Conservation (phyloP, 2,888 invertebrate species). For the Plagodis pulveraria region DNA sequence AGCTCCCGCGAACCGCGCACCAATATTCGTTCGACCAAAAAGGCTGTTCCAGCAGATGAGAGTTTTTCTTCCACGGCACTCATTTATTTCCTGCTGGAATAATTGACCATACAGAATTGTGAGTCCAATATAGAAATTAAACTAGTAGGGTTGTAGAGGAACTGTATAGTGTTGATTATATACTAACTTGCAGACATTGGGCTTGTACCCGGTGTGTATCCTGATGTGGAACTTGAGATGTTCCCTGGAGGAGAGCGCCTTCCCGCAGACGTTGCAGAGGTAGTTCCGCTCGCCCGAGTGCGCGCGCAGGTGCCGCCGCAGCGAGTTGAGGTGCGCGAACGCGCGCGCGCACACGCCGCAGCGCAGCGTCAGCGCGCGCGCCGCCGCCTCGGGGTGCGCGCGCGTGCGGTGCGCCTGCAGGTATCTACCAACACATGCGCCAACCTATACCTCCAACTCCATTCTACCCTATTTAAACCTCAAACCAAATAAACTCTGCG, state of each 20-base stretch:
- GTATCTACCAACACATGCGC: slow-evolving; percentile 43
- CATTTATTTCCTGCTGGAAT: no score
- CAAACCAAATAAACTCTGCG: not conserved
- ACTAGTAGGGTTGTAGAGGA: no score
- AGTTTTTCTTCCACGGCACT: no score
- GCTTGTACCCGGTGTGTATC: slow-evolving; percentile 87
- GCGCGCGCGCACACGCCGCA: slow-evolving; percentile 72
- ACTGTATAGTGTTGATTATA: not conserved
- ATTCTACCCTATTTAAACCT: not conserved
- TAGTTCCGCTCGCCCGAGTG: slow-evolving; percentile 81
- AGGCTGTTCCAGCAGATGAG: no score
- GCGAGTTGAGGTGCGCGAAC: slow-evolving; percentile 81
- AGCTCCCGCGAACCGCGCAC: no score
- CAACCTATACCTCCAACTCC: no score
- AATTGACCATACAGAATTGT: no score
- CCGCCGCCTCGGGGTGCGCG: slow-evolving; percentile 66
- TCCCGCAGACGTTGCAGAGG: slow-evolving; percentile 86
- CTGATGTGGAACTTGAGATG: slow-evolving; percentile 86
- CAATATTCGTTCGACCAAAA: no score
- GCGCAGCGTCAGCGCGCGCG: slow-evolving; percentile 67
- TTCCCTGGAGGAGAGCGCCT: slow-evolving; percentile 84
- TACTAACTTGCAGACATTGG: slow-evolving; percentile 81
- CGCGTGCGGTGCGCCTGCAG: slow-evolving; percentile 69
- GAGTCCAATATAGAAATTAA: no score
- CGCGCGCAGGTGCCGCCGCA: slow-evolving; percentile 76